A percentile compares a stretch with the other conserved stretches of the same genome.
Conservation (phyloP, 2,113 vertebrate genomes). For the Cepphus grylle region DNA sequence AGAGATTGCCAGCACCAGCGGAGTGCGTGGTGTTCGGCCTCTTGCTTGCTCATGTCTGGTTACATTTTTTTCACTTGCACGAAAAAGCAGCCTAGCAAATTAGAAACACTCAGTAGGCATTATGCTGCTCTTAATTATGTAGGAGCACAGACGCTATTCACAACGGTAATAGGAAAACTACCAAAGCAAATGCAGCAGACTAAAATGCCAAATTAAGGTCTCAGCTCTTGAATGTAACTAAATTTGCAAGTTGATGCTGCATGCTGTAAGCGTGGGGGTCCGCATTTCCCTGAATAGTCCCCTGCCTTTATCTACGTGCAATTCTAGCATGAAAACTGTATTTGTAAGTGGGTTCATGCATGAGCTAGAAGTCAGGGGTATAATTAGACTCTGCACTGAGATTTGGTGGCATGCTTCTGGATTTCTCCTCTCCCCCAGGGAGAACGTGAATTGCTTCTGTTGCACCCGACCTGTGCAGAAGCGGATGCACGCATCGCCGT, state of each 20-base stretch:
- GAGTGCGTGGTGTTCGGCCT: background rate
- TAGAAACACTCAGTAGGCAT: background rate
- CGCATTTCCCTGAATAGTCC: background rate
- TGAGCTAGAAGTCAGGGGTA: background rate
- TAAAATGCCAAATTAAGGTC: background rate
- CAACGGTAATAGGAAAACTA: constrained; percentile 17
- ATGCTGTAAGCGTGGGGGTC: background rate
- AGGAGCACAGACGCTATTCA: background rate
- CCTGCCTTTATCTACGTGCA: background rate
- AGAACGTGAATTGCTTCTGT: background rate
- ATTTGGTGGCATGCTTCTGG: background rate
- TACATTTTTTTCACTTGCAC: background rate
- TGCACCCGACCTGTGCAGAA: background rate
- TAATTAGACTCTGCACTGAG: fast-evolving
- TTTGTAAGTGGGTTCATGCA: fast-evolving
- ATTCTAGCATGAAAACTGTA: background rate
- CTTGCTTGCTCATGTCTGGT: background rate
- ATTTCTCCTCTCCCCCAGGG: background rate
- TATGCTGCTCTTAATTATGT: constrained; percentile 9
- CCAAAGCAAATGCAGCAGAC: background rate
- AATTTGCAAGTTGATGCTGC: background rate
- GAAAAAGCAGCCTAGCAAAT: constrained; percentile 25
- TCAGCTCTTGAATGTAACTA: background rate
- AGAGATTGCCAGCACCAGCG: background rate
- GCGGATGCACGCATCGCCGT: background rate